Conservation (phyloP, 2,797 vertebrate genomes). For the Danio choprae region DNA sequence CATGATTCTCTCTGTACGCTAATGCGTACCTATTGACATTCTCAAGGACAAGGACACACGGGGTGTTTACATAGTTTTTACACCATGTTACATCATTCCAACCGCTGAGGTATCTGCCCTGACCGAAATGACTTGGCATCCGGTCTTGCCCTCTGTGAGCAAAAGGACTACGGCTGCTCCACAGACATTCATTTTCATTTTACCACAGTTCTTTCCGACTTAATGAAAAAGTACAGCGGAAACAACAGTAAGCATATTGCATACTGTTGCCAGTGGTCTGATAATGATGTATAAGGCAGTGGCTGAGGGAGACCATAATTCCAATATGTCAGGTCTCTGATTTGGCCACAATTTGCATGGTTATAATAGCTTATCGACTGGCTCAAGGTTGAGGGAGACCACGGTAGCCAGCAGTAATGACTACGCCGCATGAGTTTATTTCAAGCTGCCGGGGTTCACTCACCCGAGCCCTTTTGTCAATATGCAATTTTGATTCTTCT, state of each 20-base stretch:
- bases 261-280: slow-evolving; percentile 70
- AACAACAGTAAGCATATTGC: slow-evolving; percentile 69
- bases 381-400: slow-evolving; percentile 90
- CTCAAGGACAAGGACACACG: slow-evolving; percentile 79
- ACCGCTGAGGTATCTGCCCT: slow-evolving; percentile 63
- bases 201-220: slow-evolving; percentile 48
- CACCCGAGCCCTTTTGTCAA: slow-evolving; percentile 90
- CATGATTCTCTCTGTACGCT: slow-evolving; percentile 32
- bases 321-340: slow-evolving; percentile 84
- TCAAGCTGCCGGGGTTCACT: slow-evolving; percentile 91
- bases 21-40: slow-evolving; percentile 70
- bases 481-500: slow-evolving; percentile 96
- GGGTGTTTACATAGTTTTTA: slow-evolving; percentile 79
- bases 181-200: slow-evolving; percentile 50
- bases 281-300: slow-evolving; percentile 83
- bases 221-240: slow-evolving; percentile 62
- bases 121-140: slow-evolving; percentile 71
- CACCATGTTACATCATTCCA: slow-evolving; percentile 78
- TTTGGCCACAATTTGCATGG: slow-evolving; percentile 95
- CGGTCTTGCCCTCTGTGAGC: slow-evolving; percentile 35
- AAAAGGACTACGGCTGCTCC: slow-evolving; percentile 36
- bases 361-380: slow-evolving; percentile 98
- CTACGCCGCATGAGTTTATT: slow-evolving; percentile 89
- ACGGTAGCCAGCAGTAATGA: slow-evolving; percentile 88
- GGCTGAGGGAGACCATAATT: slow-evolving; percentile 82